Evolutionary conservation across 1,140 invertebrate genomes (phyloP).

Genomic region (Aphis gossypii): DNA sequence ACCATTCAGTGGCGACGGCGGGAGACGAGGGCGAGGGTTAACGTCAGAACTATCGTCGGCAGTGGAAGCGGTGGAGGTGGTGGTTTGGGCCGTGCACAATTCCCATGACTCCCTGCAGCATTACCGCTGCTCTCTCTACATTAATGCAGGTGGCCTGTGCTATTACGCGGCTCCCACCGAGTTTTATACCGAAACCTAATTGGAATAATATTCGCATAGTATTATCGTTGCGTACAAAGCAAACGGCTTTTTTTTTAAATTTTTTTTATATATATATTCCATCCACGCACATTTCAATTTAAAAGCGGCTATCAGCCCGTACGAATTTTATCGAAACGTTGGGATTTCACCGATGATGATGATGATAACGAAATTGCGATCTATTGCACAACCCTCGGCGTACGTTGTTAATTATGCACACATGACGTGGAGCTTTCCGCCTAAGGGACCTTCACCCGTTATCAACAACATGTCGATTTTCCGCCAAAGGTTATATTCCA

Average conservation of each 20-base stretch:
- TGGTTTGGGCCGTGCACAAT: neutral
- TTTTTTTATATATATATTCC: neutral
- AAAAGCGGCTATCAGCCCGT: neutral
- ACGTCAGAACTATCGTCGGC: neutral
- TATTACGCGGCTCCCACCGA: neutral
- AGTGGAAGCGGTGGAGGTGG: too few relatives aligned
- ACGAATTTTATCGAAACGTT: neutral
- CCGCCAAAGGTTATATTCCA: too few relatives aligned
- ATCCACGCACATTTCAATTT: neutral
- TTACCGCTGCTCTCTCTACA: neutral
- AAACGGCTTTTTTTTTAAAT: neutral
- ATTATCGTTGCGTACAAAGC: constrained; percentile 9
- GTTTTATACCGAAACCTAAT: constrained; percentile 17
- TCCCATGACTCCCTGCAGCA: constrained; percentile 11
- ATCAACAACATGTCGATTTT: too few relatives aligned
- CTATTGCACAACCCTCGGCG: neutral
- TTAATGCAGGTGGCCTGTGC: constrained; percentile 32
- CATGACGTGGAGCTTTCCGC: too few relatives aligned
- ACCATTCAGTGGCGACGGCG: neutral
- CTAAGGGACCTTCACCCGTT: too few relatives aligned
- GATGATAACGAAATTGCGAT: neutral
- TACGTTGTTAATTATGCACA: too few relatives aligned
- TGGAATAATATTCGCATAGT: constrained; percentile 37
- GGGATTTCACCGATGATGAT: too few relatives aligned
- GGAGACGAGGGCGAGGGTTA: neutral